Conservation (phyloP, 2,888 invertebrate species). For the Quadriops clusia region DNA sequence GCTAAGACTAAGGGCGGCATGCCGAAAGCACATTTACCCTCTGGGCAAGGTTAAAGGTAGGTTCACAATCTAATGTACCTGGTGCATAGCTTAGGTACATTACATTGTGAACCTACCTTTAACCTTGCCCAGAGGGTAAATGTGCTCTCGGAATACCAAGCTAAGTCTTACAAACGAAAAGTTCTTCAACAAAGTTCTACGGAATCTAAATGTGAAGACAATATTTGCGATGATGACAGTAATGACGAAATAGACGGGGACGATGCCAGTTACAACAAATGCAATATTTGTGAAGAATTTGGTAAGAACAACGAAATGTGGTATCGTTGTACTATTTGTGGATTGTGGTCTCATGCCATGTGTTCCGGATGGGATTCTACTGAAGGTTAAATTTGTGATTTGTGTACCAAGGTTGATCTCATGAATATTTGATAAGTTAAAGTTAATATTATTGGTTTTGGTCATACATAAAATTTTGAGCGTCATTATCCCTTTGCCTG, state of each 20-base stretch:
- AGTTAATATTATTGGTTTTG: no score
- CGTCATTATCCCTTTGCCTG: no score
- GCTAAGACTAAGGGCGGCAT: background rate
- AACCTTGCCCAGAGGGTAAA: no score
- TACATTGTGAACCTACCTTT: no score
- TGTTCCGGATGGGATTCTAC: slow-evolving; percentile 10
- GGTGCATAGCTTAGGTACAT: no score
- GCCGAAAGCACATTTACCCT: slow-evolving; percentile 4
- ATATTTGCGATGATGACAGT: slow-evolving; percentile 5
- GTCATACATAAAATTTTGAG: no score
- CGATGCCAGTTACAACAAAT: slow-evolving; percentile 1
- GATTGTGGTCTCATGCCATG: slow-evolving; percentile 9
- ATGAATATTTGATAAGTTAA: no score
- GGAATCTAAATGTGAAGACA: background rate
- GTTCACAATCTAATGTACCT: no score
- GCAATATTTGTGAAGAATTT: slow-evolving; percentile 10
- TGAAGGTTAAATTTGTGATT: slow-evolving; percentile 11
- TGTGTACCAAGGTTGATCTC: no score
- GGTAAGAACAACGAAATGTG: slow-evolving; percentile 10
- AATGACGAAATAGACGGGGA: slow-evolving; percentile 1
- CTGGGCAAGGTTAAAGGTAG: no score
- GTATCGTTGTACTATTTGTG: slow-evolving; percentile 3
- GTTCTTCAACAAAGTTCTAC: background rate
- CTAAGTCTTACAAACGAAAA: no score
- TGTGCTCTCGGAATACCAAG: no score